A percentile compares a stretch with the other conserved stretches of the same genome.
Conservation (phyloP, 2,797 vertebrate species). For the Erethizon dorsatum region DNA sequence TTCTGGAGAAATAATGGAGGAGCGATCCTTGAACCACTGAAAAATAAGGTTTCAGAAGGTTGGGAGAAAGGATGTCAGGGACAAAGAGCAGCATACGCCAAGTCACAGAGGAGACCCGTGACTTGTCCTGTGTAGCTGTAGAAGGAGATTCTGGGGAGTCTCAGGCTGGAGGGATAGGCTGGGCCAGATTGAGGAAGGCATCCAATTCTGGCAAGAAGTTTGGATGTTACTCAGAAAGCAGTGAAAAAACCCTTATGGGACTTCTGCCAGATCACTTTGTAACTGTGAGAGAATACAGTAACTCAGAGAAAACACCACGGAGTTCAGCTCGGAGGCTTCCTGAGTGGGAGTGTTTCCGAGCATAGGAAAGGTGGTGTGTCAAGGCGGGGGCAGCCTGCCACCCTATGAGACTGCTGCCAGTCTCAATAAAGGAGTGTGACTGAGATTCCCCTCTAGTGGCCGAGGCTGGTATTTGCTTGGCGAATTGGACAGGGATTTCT, state of each 20-base stretch:
- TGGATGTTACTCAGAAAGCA: constrained; percentile 56
- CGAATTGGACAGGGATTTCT: neutral
- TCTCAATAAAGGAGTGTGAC: neutral
- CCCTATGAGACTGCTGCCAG: neutral
- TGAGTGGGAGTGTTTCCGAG: constrained; percentile 57
- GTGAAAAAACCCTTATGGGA: constrained; percentile 46
- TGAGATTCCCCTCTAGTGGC: constrained; percentile 70
- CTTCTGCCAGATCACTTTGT: constrained; percentile 71
- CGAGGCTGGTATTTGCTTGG: constrained; percentile 58
- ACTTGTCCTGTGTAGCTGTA: neutral
- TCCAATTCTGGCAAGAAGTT: neutral
- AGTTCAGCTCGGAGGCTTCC: constrained; percentile 61
- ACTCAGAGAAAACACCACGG: constrained; percentile 72
- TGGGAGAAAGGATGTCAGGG: neutral
- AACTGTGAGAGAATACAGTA: constrained; percentile 59
- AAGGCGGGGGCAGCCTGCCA: neutral
- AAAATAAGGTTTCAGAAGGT: constrained; percentile 7
- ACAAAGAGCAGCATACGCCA: neutral
- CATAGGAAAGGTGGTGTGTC: neutral
- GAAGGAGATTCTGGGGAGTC: neutral
- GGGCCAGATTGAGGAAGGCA: constrained; percentile 1
- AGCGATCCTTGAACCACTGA: neutral
- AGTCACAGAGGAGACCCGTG: neutral
- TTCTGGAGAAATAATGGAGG: neutral
- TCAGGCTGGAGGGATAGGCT: constrained; percentile 18